Conservation (phyloP, 2,113 vertebrate genomes). For the Gallinago jamesoni region DNA sequence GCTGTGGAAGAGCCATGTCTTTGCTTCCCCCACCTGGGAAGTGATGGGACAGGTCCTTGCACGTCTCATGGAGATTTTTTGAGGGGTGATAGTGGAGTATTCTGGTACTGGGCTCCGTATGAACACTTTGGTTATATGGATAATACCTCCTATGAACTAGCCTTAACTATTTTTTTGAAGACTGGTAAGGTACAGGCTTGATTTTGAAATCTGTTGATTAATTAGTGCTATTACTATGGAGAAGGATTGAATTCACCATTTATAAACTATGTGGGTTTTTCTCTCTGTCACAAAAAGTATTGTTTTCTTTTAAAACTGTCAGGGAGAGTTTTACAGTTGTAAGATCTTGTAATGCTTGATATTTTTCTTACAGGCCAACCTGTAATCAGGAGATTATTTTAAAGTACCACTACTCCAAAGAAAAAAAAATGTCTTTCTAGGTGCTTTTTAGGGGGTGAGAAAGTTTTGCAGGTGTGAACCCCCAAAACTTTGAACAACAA, state of each 20-base stretch:
- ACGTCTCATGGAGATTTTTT: not conserved
- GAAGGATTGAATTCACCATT: not conserved
- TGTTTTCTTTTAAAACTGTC: not conserved
- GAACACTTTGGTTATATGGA: not conserved
- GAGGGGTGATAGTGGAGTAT: not conserved
- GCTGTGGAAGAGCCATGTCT: not conserved
- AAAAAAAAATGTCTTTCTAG: not conserved
- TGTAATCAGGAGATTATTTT: not conserved
- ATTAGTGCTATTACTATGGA: not conserved
- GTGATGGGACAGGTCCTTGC: not conserved
- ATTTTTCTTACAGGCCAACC: not conserved
- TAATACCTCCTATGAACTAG: not conserved
- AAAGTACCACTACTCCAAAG: not conserved
- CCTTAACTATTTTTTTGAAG: not conserved
- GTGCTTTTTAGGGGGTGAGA: not conserved
- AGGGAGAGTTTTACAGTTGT: not conserved
- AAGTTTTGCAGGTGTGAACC: not conserved
- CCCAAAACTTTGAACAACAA: not conserved
- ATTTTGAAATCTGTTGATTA: not conserved
- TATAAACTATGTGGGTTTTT: not conserved
- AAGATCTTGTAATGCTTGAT: not conserved
- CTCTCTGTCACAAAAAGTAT: not conserved
- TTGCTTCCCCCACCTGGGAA: not conserved
- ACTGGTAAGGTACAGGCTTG: not conserved
- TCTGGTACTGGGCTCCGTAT: rapidly evolving